Percentiles rank a stretch among this genome's conserved stretches.
Evolutionary conservation across 2,797 vertebrate genomes (phyloP).

Genomic region (Poeciliopsis presidionis): DNA sequence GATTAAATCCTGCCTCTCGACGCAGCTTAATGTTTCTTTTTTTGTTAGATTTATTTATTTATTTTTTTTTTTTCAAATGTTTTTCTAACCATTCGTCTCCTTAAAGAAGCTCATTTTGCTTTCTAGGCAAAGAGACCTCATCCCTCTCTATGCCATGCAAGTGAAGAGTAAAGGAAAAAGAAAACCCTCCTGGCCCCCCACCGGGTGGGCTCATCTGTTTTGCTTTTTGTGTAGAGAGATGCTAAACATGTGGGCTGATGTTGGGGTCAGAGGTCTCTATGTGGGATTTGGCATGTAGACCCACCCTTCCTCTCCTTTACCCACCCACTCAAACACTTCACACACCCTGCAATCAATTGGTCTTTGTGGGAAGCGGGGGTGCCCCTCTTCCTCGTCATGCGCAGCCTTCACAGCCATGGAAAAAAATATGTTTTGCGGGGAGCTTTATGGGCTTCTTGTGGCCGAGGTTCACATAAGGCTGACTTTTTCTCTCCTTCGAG

Average conservation of each 20-base stretch:
- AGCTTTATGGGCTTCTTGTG: background rate
- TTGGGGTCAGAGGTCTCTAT: slow-evolving; percentile 74
- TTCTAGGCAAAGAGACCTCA: slow-evolving; percentile 28
- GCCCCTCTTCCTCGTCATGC: slow-evolving; percentile 23
- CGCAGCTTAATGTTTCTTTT: slow-evolving; percentile 12
- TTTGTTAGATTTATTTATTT: background rate
- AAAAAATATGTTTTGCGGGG: slow-evolving; percentile 24
- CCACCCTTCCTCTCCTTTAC: slow-evolving; percentile 61
- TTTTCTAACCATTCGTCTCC: too few species aligned
- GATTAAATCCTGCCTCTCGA: slow-evolving; percentile 3
- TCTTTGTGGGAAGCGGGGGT: slow-evolving; percentile 62
- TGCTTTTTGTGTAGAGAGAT: slow-evolving; percentile 63
- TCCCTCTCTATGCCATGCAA: slow-evolving; percentile 35
- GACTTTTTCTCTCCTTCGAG: slow-evolving; percentile 18
- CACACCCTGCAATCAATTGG: slow-evolving; percentile 65
- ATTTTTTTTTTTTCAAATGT: slow-evolving; percentile 17
- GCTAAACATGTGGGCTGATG: slow-evolving; percentile 74
- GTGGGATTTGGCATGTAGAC: slow-evolving; percentile 63
- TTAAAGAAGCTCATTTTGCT: slow-evolving; percentile 14
- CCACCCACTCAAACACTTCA: slow-evolving; percentile 28
- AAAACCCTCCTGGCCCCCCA: slow-evolving; percentile 39
- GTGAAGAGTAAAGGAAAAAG: slow-evolving; percentile 5
- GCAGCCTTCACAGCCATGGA: slow-evolving; percentile 29
- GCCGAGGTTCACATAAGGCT: slow-evolving; percentile 32
- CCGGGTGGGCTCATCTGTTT: slow-evolving; percentile 59